Evolutionary conservation across 2,797 vertebrate genomes (phyloP).

Genomic region (Euthynnus affinis): DNA sequence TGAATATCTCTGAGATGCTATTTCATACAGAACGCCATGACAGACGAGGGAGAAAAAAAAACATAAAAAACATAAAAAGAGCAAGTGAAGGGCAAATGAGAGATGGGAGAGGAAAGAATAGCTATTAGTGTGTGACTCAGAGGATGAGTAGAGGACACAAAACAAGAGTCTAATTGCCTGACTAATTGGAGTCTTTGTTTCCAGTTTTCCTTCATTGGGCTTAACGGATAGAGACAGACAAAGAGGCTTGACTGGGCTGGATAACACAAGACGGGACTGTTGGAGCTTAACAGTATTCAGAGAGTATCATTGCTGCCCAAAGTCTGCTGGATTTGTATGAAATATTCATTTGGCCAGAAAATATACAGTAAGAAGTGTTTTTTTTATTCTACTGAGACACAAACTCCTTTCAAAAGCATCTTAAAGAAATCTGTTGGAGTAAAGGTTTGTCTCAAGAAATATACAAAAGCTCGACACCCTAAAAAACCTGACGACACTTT

Average conservation of each 20-base stretch:
- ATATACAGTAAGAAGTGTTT: slow-evolving; percentile 6
- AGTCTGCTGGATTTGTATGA: slow-evolving; percentile 50
- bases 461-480: slow-evolving; percentile 11
- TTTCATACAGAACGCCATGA: slow-evolving; percentile 40
- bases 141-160: slow-evolving; percentile 73
- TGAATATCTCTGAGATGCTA: slow-evolving; percentile 42
- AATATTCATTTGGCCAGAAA: slow-evolving; percentile 66
- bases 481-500: neutral
- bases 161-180: slow-evolving; percentile 82
- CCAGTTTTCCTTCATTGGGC: slow-evolving; percentile 69
- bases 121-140: slow-evolving; percentile 70
- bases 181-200: slow-evolving; percentile 85
- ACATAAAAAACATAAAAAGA: slow-evolving; percentile 49
- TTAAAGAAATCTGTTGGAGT: slow-evolving; percentile 15
- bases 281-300: slow-evolving; percentile 41
- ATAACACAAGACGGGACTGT: slow-evolving; percentile 56
- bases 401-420: slow-evolving; percentile 33
- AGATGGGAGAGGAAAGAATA: slow-evolving; percentile 68
- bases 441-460: slow-evolving; percentile 18
- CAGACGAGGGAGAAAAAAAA: slow-evolving; percentile 23
- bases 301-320: slow-evolving; percentile 35
- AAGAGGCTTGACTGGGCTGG: slow-evolving; percentile 60
- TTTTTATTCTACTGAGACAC: slow-evolving; percentile 20
- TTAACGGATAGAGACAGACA: slow-evolving; percentile 67
- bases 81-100: slow-evolving; percentile 70